These are phyloP conservation scores for Onychostruthus taczanowskii DNA, from an alignment of 2,113 vertebrate genomes.

Conservation along the genomic window DNA sequence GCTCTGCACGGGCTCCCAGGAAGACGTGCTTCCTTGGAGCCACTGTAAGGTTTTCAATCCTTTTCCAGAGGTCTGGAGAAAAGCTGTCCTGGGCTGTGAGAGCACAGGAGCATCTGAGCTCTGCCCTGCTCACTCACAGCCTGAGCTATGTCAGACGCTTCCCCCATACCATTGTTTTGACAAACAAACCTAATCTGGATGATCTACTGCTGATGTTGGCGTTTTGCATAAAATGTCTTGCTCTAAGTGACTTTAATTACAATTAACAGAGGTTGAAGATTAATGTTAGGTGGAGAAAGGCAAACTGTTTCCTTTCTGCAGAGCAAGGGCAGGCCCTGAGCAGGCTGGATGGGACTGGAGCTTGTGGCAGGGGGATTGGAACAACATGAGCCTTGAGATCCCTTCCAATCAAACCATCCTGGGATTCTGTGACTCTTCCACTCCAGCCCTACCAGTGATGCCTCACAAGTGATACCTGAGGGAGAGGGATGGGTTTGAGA, in stretches of 20 bases:
- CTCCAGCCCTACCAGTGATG: neutral
- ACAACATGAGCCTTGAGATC: neutral
- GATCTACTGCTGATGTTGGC: neutral
- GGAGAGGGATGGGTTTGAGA: neutral
- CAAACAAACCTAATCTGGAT: neutral
- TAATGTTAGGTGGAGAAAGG: neutral
- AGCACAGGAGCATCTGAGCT: neutral
- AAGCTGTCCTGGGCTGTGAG: neutral
- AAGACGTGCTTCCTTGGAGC: neutral
- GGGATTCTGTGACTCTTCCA: neutral
- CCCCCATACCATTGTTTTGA: neutral
- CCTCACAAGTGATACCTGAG: fast-evolving
- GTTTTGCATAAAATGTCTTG: neutral
- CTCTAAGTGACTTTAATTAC: constrained; percentile 2
- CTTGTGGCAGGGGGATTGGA: neutral
- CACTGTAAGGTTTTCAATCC: neutral
- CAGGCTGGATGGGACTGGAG: neutral
- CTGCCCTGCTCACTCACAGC: neutral
- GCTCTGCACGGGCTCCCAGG: neutral
- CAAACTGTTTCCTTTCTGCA: neutral
- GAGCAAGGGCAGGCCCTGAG: neutral
- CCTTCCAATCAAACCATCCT: neutral
- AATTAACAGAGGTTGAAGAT: neutral
- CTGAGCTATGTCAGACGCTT: fast-evolving
- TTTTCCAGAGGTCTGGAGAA: neutral